Conservation (phyloP, 2,797 vertebrate genomes). For the Xenentodon cancila region DNA sequence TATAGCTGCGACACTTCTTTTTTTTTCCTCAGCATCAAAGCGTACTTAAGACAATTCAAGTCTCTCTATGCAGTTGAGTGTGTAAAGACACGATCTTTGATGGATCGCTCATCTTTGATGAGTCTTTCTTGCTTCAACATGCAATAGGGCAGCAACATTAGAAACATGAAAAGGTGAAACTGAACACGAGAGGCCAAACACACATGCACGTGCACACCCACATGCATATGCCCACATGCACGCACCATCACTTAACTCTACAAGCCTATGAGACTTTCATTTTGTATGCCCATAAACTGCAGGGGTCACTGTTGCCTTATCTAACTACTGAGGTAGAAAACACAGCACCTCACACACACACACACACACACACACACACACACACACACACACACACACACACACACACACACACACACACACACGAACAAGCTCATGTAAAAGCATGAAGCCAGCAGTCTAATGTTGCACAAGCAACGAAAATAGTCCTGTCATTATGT, state of each 20-base stretch:
- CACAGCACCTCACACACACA: too few species aligned
- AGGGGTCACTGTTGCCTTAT: too few species aligned
- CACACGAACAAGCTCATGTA: not conserved
- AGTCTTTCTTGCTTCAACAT: constrained; percentile 2
- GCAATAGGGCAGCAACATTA: constrained; percentile 13
- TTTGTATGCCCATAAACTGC: too few species aligned
- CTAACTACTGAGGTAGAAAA: too few species aligned
- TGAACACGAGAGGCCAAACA: not conserved
- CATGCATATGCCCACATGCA: too few species aligned
- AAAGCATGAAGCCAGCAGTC: constrained; percentile 14
- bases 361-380: too few species aligned
- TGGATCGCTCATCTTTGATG: constrained; percentile 2
- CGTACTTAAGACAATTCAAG: not conserved
- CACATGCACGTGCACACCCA: too few species aligned
- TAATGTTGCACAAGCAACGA: constrained; percentile 36
- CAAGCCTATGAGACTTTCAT: too few species aligned
- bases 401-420: too few species aligned
- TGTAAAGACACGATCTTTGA: constrained; percentile 24
- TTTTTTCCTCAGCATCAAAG: constrained; percentile 19
- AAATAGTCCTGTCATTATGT: constrained; percentile 48
- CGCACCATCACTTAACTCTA: too few species aligned
- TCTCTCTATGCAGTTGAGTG: constrained; percentile 6
- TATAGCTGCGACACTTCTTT: constrained; percentile 1
- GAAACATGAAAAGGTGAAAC: constrained; percentile 9
- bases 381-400: constrained; percentile 6